These are phyloP conservation scores for Trichogramma evanescens DNA, from an alignment of 2,888 invertebrate genomes.

Conservation along the genomic window DNA sequence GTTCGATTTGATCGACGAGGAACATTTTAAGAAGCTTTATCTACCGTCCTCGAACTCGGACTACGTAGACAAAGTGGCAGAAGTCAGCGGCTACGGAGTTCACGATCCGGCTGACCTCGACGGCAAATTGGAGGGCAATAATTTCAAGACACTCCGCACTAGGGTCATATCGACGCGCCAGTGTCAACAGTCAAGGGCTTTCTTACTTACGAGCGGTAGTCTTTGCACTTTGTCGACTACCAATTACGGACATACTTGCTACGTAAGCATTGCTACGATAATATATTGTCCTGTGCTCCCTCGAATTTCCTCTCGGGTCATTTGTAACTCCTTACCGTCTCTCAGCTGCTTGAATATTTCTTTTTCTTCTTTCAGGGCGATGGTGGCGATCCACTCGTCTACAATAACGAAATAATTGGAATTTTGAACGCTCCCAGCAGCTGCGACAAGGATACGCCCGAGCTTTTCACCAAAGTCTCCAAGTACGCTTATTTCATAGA, in stretches of 20 bases:
- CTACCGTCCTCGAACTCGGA: background rate
- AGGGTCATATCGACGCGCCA: background rate
- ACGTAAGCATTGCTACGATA: background rate
- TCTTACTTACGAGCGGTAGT: background rate
- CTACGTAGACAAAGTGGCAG: background rate
- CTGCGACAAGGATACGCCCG: background rate
- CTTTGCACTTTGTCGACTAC: background rate
- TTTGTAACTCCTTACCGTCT: background rate
- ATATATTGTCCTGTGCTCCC: too few species aligned
- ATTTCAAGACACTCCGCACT: background rate
- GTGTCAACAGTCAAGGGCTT: background rate
- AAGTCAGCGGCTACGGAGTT: background rate
- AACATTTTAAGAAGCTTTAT: background rate
- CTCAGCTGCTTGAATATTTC: too few species aligned
- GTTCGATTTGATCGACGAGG: background rate
- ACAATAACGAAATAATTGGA: background rate
- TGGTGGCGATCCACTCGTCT: slow-evolving; percentile 5
- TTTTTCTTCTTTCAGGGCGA: background rate
- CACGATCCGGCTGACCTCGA: background rate
- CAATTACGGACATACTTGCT: background rate
- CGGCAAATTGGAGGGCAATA: background rate
- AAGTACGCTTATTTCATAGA: background rate
- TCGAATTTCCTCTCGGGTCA: too few species aligned
- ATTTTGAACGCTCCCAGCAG: background rate
- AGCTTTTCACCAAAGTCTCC: slow-evolving; percentile 8